Conservation (phyloP, 2,797 vertebrate genomes). For the Phaenicophaeus curvirostris region DNA sequence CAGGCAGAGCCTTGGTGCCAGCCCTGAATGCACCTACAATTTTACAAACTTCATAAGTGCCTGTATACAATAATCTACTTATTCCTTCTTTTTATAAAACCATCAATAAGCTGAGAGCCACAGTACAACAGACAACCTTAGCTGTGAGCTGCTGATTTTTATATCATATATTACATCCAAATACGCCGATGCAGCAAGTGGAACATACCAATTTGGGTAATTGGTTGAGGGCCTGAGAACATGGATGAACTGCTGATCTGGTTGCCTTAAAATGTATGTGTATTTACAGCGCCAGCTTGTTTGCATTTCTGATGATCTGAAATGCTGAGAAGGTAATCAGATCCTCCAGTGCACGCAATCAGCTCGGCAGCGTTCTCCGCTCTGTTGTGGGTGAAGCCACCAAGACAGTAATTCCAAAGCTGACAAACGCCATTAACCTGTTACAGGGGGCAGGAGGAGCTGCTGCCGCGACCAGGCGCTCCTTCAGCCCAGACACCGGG, state of each 20-base stretch:
- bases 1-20: background rate
- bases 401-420: background rate
- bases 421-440: background rate
- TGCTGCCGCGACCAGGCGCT: background rate
- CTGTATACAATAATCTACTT: background rate
- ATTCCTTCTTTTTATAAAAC: background rate
- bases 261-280: background rate
- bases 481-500: background rate
- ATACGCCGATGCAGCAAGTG: accelerated
- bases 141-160: background rate
- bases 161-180: background rate
- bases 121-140: constrained; percentile 18
- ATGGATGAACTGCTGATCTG: background rate
- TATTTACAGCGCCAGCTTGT: constrained; percentile 26
- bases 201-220: constrained; percentile 17
- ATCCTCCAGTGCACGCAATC: background rate
- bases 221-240: constrained; percentile 5
- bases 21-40: background rate
- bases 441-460: background rate
- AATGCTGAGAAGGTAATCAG: background rate
- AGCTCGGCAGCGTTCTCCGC: background rate
- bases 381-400: background rate
- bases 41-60: background rate
- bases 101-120: background rate
- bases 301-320: constrained; percentile 56